These are phyloP conservation scores for Gallinago stenura DNA, from an alignment of 2,797 vertebrate genomes.

Conservation along the genomic window DNA sequence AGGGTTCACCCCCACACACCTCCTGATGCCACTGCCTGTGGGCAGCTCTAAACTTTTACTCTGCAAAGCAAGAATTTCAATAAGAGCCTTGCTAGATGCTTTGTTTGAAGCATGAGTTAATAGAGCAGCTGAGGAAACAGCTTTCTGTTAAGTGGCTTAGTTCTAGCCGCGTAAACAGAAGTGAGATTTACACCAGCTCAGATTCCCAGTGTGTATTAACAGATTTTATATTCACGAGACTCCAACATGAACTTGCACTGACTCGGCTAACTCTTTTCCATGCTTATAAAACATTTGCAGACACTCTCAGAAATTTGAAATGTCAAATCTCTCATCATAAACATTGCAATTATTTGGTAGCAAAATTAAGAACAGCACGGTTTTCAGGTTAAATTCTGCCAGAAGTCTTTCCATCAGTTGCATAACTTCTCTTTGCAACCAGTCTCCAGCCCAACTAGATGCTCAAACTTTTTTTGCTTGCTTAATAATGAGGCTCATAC, in stretches of 20 bases:
- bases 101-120: background rate
- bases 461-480: background rate
- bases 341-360: background rate
- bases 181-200: background rate
- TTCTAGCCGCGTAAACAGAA: background rate
- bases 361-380: background rate
- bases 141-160: conserved; percentile 25
- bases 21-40: background rate
- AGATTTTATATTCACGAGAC: background rate
- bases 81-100: background rate
- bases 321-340: background rate
- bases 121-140: background rate
- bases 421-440: background rate
- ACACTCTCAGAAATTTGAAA: background rate
- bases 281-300: background rate
- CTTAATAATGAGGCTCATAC: background rate
- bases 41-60: background rate
- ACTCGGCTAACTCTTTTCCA: background rate
- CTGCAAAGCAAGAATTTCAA: background rate
- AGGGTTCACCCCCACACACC: background rate
- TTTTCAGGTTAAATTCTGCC: background rate
- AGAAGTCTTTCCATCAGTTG: background rate
- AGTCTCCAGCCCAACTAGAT: background rate
- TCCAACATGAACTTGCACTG: background rate
- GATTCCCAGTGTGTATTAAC: background rate